Percentiles rank a stretch among this genome's conserved stretches.
Conservation (phyloP, 2,113 vertebrate genomes). For the Pungitius pungitius region DNA sequence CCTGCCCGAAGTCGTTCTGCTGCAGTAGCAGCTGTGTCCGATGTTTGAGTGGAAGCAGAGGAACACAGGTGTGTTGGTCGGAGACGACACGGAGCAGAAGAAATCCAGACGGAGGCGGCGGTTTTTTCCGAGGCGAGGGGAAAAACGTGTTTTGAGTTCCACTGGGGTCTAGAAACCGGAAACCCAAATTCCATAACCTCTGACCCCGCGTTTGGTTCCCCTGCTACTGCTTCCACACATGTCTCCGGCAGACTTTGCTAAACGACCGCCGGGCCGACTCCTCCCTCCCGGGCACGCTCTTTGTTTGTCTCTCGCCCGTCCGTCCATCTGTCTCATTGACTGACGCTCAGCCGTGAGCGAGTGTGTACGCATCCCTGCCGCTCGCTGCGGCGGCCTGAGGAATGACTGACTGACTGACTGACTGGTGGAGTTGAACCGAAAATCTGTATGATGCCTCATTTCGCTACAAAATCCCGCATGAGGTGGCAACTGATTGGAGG, state of each 20-base stretch:
- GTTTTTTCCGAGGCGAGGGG: conserved; percentile 46
- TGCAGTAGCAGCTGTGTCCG: neutral
- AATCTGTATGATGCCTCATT: neutral
- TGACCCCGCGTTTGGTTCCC: conserved; percentile 66
- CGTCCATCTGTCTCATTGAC: neutral
- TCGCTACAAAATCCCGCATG: neutral
- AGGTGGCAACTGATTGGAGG: neutral
- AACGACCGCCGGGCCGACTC: conserved; percentile 28
- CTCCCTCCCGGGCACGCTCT: conserved; percentile 23
- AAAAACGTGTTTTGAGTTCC: conserved; percentile 63
- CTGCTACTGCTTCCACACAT: conserved; percentile 75
- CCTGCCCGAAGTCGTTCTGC: neutral
- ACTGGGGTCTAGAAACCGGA: conserved; percentile 71
- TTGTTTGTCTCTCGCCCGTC: conserved; percentile 17
- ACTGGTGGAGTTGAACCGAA: neutral
- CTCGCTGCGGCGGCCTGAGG: neutral
- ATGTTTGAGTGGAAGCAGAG: conserved; percentile 24
- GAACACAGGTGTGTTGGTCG: conserved; percentile 38
- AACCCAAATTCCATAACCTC: conserved; percentile 78
- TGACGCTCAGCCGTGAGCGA: neutral
- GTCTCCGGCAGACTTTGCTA: conserved; percentile 46
- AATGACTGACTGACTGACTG: neutral
- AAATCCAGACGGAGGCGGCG: conserved; percentile 40
- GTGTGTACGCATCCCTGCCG: neutral
- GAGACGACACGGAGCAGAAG: conserved; percentile 32